These are phyloP conservation scores for Ramphastos sulfuratus DNA, from an alignment of 2,113 vertebrate genomes.

Conservation along the genomic window DNA sequence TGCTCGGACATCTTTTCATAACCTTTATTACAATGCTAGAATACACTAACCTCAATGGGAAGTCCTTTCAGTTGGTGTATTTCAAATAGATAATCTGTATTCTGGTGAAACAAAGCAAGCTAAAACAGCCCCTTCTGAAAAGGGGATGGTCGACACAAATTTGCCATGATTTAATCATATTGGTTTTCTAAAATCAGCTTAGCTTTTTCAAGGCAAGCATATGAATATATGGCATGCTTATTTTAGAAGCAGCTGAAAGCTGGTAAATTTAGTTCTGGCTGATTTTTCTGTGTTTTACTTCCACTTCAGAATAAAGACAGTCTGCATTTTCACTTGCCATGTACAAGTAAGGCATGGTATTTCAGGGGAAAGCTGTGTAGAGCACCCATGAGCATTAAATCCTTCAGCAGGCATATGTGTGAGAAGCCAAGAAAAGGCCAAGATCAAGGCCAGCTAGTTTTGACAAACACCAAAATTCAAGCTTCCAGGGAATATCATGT, in stretches of 20 bases:
- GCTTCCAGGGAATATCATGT: background rate
- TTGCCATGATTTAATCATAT: conserved; percentile 66
- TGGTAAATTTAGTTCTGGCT: background rate
- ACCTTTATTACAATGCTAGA: conserved; percentile 66
- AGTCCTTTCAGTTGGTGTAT: conserved; percentile 57
- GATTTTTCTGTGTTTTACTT: background rate
- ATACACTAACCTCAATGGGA: conserved; percentile 69
- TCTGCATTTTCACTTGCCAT: background rate
- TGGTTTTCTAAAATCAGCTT: conserved; percentile 39
- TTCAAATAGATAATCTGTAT: conserved; percentile 66
- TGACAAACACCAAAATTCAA: background rate
- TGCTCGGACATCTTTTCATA: conserved; percentile 70
- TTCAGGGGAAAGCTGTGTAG: background rate
- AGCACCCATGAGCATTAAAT: background rate
- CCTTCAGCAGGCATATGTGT: background rate
- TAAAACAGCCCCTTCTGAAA: conserved; percentile 32
- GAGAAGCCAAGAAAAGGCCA: background rate
- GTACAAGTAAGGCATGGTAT: background rate
- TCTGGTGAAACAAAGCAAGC: conserved; percentile 48
- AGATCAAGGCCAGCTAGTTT: background rate
- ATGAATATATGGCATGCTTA: background rate
- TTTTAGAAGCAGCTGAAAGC: conserved; percentile 1
- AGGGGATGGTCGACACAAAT: conserved; percentile 55
- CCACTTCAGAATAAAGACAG: background rate
- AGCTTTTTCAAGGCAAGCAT: conserved; percentile 27